Evolutionary conservation across 2,797 vertebrate species (phyloP).

Genomic region (Amblyopsis hoosieri): DNA sequence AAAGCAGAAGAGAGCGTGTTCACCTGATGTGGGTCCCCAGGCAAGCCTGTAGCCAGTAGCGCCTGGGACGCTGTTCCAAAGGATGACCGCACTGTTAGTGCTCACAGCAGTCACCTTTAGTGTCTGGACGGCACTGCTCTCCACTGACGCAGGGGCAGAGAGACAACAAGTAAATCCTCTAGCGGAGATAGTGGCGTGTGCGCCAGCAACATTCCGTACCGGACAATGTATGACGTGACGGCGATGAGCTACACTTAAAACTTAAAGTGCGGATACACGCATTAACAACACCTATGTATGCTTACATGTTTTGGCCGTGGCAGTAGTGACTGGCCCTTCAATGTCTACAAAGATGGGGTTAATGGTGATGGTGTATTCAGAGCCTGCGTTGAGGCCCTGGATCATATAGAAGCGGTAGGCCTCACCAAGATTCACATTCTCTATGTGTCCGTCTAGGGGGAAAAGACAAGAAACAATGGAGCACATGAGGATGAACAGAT

Average conservation of each 20-base stretch:
- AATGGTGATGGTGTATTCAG: slow-evolving; percentile 83
- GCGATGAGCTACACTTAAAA: too few relatives aligned
- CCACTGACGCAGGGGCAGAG: slow-evolving; percentile 72
- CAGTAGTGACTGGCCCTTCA: slow-evolving; percentile 81
- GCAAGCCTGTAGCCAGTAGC: slow-evolving; percentile 87
- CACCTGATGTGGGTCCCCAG: slow-evolving; percentile 89
- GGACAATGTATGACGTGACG: not conserved
- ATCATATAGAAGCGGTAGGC: slow-evolving; percentile 87
- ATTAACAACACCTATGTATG: too few relatives aligned
- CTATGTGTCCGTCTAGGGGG: slow-evolving; percentile 81
- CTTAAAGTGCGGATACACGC: too few relatives aligned
- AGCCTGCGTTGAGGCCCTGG: slow-evolving; percentile 82
- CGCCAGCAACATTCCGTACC: too few relatives aligned
- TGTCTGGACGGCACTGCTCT: slow-evolving; percentile 83
- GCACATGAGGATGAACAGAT: too few relatives aligned
- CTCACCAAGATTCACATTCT: slow-evolving; percentile 85
- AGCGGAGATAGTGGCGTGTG: too few relatives aligned
- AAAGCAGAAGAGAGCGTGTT: slow-evolving; percentile 14
- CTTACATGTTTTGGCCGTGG: slow-evolving; percentile 79
- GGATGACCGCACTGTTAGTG: slow-evolving; percentile 77
- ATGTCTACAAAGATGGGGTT: slow-evolving; percentile 88
- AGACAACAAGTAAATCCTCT: not conserved
- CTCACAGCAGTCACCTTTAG: slow-evolving; percentile 82
- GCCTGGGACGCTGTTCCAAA: slow-evolving; percentile 85
- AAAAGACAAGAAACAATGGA: not conserved